Conservation (phyloP, 2,888 invertebrate genomes). For the Leuctra nigra region DNA sequence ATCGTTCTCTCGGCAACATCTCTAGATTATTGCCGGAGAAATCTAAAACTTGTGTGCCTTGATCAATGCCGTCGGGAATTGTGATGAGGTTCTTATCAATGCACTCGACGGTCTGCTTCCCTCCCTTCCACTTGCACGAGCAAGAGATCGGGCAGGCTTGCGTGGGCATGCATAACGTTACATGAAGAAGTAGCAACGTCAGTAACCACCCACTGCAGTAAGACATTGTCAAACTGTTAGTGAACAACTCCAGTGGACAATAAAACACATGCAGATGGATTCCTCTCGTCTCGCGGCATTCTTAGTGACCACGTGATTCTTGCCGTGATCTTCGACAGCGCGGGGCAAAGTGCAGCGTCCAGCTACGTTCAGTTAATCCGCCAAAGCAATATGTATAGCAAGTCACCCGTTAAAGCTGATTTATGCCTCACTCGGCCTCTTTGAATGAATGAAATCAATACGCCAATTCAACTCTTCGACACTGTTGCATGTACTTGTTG, state of each 20-base stretch:
- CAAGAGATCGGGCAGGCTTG: slow-evolving; percentile 67
- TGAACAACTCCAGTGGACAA: no score
- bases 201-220: neutral
- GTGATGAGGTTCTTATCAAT: slow-evolving; percentile 66
- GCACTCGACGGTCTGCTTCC: slow-evolving; percentile 87
- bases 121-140: slow-evolving; percentile 87
- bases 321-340: no score
- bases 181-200: slow-evolving; percentile 19
- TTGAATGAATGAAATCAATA: neutral
- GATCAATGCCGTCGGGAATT: slow-evolving; percentile 72
- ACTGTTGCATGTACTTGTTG: slow-evolving; percentile 8
- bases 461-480: neutral
- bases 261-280: no score
- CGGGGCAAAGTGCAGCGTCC: no score
- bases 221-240: neutral
- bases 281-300: no score
- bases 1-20: slow-evolving; percentile 69
- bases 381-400: neutral
- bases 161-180: slow-evolving; percentile 26
- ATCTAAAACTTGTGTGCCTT: slow-evolving; percentile 81
- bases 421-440: neutral
- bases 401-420: neutral
- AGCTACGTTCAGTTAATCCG: no score
- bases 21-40: slow-evolving; percentile 77
- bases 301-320: no score